Evolutionary conservation across 2,113 vertebrate species (phyloP).

Genomic region (Dendropsophus ebraccatus): DNA sequence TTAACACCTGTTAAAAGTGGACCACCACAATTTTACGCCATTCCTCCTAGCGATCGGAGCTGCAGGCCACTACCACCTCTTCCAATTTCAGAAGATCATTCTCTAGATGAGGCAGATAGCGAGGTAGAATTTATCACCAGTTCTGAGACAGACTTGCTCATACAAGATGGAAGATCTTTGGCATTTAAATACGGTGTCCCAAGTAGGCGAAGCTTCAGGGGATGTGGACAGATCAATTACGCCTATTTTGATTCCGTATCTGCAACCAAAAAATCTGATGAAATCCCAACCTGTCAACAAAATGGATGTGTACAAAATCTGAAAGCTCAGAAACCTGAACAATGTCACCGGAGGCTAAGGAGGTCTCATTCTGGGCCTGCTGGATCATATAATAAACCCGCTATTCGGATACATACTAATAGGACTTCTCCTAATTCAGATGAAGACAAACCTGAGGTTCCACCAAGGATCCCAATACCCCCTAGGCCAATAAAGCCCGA

Average conservation of each 20-base stretch:
- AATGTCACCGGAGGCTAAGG: constrained; percentile 81
- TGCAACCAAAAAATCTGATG: constrained; percentile 65
- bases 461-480: constrained; percentile 91
- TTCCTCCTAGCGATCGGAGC: constrained; percentile 70
- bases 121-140: constrained; percentile 93
- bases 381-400: constrained; percentile 89
- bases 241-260: constrained; percentile 84
- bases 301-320: constrained; percentile 53
- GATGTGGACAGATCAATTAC: constrained; percentile 86
- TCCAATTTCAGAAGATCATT: constrained; percentile 74
- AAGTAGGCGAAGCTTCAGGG: constrained; percentile 77
- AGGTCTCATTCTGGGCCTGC: constrained; percentile 92
- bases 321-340: constrained; percentile 72
- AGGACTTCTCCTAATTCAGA: constrained; percentile 73
- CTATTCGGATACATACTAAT: constrained; percentile 70
- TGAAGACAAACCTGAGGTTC: constrained; percentile 85
- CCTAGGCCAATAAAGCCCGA: constrained; percentile 84
- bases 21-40: constrained; percentile 57
- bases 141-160: constrained; percentile 84
- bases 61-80: constrained; percentile 89
- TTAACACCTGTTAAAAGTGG: constrained; percentile 74
- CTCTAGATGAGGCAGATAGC: constrained; percentile 81
- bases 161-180: constrained; percentile 73
- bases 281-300: constrained; percentile 62
- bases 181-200: constrained; percentile 75